phyloP scores from a whole-genome alignment of 2,797 vertebrate genomes.

The Sebastes kiyomatsui region DNA sequence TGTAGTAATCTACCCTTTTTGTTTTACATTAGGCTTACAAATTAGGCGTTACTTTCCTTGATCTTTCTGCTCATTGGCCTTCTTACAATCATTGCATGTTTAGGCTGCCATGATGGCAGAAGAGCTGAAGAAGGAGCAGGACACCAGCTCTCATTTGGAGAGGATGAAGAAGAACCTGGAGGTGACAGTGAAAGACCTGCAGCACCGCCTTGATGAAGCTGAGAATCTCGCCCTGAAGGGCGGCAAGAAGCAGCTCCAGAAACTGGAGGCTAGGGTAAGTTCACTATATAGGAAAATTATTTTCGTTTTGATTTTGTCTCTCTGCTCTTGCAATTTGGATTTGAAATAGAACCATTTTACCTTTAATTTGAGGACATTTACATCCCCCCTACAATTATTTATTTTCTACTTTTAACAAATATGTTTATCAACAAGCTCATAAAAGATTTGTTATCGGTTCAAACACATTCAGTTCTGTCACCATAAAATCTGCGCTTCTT shows the following conservation, averaged over 20 bases:
- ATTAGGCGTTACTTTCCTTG: neutral
- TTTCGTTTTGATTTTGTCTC: neutral
- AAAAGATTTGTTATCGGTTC: neutral
- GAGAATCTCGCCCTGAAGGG: conserved; percentile 91
- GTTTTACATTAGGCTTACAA: neutral
- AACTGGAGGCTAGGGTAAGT: conserved; percentile 85
- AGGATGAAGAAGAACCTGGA: conserved; percentile 92
- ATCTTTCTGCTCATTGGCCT: neutral
- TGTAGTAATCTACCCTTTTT: neutral
- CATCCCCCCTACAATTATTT: neutral
- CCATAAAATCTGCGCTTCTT: conserved; percentile 1
- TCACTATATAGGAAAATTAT: neutral
- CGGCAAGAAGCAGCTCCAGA: conserved; percentile 92
- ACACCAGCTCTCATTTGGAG: conserved; percentile 91
- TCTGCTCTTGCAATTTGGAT: neutral
- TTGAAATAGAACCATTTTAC: neutral
- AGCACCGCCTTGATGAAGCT: conserved; percentile 89
- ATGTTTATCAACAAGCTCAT: neutral
- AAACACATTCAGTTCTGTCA: neutral
- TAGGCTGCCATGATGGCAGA: conserved; percentile 95
- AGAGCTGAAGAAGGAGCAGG: conserved; percentile 93
- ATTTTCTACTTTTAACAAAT: neutral
- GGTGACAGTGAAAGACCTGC: conserved; percentile 89
- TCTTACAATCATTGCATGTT: neutral
- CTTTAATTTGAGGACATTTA: neutral